Base-by-base conservation (phyloP, 2,797 vertebrate genomes). In the Clarias platycephalus region DNA sequence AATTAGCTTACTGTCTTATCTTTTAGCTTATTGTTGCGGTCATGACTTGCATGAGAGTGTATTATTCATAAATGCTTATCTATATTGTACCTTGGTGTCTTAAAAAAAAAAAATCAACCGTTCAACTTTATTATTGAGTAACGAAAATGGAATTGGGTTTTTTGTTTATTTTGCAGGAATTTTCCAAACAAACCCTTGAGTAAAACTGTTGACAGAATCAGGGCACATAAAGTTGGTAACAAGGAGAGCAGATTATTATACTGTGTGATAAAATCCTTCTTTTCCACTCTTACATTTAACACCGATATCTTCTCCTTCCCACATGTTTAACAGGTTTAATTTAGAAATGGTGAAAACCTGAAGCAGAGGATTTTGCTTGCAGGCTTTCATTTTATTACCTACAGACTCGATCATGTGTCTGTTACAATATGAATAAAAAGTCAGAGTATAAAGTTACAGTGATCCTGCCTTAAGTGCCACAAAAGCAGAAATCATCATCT, bases 121-220 rank as follows among this genome's bases (percentile, higher is more conserved):
- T 85, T 49, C 72, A 66, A 31, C 24, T 63, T 87, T 81, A 24
- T 72, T 16, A n/a, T 71, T 26, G 34, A 85, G 62, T 82, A 67
- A 74, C 64, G 57, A 53, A 49, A 53, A 62, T 62, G 31, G 71
- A 76, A 67, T 49, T 12, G 4, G 4, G 8, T 40, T 37, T 31
- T 49, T 76, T 88, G 81, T 77, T 58, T 82, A 24, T 60, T 74
- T 66, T 84, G 34, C 57, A 81, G 80, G 49, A 83, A 67, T 84
- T 84, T 76, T 81, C 49, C 57, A 60, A 81, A 71, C 80, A 83
- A 57, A 67, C 64, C 18, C 49, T 67, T 84, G 84, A 83, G 76
- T 82, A 79, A 83, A 89, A 67, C 55, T 76, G 37, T 64, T 90
- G 87, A 49, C 44, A 49, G 44, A 49, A 49, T 49, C 10, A 10